Evolutionary conservation across 2,888 invertebrate species (phyloP), one percentile per base, ranked within the genome.

Genomic region (Stratiomys singularior): DNA sequence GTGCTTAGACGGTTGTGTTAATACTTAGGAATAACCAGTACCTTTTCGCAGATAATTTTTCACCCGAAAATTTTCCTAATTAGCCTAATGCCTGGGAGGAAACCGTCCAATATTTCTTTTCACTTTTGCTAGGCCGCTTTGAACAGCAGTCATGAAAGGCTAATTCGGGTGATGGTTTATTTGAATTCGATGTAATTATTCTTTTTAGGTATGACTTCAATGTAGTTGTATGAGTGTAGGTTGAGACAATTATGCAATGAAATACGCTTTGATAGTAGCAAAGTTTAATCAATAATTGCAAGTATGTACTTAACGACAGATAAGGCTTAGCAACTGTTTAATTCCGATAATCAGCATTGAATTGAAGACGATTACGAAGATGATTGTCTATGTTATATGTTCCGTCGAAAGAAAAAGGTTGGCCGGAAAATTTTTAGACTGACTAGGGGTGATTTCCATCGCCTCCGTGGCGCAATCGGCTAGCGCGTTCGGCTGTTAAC

Each of bases 401-500:
- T n/a, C n/a, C n/a, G n/a, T n/a, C n/a, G n/a, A n/a, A n/a, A n/a
- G n/a, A n/a, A n/a, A n/a, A n/a, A n/a, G n/a, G n/a, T n/a, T n/a
- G n/a, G n/a, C 44, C 13, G 9, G 44, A 44, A 13, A 44, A 44
- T 44, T 44, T 44, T 44, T 44, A 44, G 44, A 9, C n/a, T n/a
- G n/a, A n/a, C n/a, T n/a, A n/a, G n/a, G n/a, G n/a, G 3, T 37
- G 52, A n/a, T 3, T 15, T n/a, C n/a, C 23, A 79, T 79, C 25
- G 86, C 86, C 86, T 86, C 86, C 94, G 95, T 95, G 95, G 95
- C 95, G 95, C 95, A 95, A 95, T 94, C 86, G 95, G 95, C 90
- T 95, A 96, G 95, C 95, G 95, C 96, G 96, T 95, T 96, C 95
- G 96, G 95, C 96, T 96, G 96, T 96, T 96, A 96, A 96, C 95